phyloP scores from a whole-genome alignment of 2,113 vertebrate genomes.

The Gorsachius goisagi region DNA sequence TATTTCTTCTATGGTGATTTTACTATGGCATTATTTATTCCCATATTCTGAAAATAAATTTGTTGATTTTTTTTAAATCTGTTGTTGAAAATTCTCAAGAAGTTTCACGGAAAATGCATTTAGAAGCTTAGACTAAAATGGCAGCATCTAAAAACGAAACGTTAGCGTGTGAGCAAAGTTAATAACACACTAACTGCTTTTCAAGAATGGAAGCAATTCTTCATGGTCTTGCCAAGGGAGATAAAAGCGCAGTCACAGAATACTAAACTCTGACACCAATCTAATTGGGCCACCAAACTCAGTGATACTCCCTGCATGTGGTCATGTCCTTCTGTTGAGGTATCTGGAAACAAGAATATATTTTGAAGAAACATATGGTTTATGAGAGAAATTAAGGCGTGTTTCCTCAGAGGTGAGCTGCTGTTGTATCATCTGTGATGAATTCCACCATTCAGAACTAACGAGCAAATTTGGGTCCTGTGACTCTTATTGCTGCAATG shows the following conservation, averaged over 20 bases:
- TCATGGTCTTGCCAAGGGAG: not conserved
- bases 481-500: not conserved
- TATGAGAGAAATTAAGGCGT: not conserved
- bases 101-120: not conserved
- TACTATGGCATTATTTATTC: not conserved
- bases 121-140: not conserved
- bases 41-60: not conserved
- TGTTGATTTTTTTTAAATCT: not conserved
- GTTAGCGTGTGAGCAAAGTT: not conserved
- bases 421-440: not conserved
- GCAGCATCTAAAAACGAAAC: not conserved
- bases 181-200: not conserved
- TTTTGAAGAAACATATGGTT: not conserved
- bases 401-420: not conserved
- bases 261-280: not conserved
- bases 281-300: not conserved
- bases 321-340: not conserved
- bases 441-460: not conserved
- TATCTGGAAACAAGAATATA: not conserved
- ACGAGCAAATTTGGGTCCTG: not conserved
- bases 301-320: not conserved
- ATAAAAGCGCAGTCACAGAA: not conserved
- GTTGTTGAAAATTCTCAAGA: not conserved
- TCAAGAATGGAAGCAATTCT: not conserved
- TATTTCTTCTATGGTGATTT: not conserved